Evolutionary conservation across 2,797 vertebrate genomes (phyloP), one percentile per base, ranked within the genome.

Genomic region (Danio tinwini): DNA sequence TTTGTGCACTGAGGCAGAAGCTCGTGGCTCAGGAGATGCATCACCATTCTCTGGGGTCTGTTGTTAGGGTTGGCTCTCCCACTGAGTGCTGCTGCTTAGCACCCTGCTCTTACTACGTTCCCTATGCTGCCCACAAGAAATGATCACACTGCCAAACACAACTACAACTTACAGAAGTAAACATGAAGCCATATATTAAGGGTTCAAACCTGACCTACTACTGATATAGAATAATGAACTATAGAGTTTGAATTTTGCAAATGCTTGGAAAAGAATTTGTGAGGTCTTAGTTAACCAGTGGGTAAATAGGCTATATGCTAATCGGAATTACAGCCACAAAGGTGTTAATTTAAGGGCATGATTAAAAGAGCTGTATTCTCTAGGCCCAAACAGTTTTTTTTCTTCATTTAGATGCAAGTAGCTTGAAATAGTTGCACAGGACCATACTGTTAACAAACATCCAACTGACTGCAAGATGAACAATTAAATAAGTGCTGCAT

Each of bases 41-140:
- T 50, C 80, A 49, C 81, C 74, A 80, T 83, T 86, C 89, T 90
- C 92, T 83, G 68, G 84, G 81, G 90, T 84, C 78, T 84, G 90
- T 86, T 90, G 91, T 86, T 88, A 88, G 84, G 87, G 76, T 78
- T 78, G 84, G 86, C 74, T 81, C 82, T 78, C 64, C 91, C 90
- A 88, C 74, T 52, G 91, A 88, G 91, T 85, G 53, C 88, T 89
- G 92, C 92, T 93, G 91, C 92, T 91, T 90, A 91, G 91, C 91
- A 93, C 89, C 91, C 87, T 88, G 17, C 17, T 29, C 67, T 75
- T 68, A 58, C 45, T 69, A 56, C 10, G 17, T 45, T 82, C 80
- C 77, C 74, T 6, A 63, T 0, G 47, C 56, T 44, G 67, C 37
- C 67, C 68, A 71, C 59, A 64, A 79, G 17, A 71, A 72, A 19